Base-by-base conservation (phyloP, 2,113 vertebrate genomes). In the Sakesphorus luctuosus region DNA sequence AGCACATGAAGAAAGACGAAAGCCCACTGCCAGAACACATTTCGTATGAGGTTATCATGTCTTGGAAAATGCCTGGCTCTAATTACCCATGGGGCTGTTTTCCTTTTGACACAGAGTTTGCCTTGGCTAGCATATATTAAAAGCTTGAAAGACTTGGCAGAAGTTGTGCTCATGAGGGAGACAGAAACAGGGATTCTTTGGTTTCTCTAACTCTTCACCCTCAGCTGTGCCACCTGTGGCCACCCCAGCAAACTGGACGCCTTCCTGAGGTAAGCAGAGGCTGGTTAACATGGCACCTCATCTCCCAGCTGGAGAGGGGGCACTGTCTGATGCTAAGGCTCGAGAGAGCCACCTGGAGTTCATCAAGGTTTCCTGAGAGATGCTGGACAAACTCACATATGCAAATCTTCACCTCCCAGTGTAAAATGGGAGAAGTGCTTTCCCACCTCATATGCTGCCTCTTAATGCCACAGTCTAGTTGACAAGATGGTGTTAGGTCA, bases 231-330 rank as follows among this genome's bases (percentile, higher is more conserved):
- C 43, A 55, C 5, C 13, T 83, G 14, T 2, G 0, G 31, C 18
- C 40, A 85, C 9, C 29, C 18, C 24, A 44, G 15, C 24, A 92
- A 88, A 47, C 6, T 10, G 2, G 25, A 76, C 6, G 6, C 28
- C 23, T 65, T 68, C 36, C 26, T 87, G 15, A 1, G 2, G 28
- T 35, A 77, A 90, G 43, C 1, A 8, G 23, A 68, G 62, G 21
- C 7, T 6, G 5, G 25, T 83, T 2, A 2, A 20, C 11, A 11
- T 0, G 3, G 18, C 25, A 79, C 24, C 38, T 75, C 4, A 65
- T 55, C 9, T 73, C 25, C 49, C 1, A 0, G 33, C 10, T n/a
- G 33, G 24, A 65, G 40, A 43, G 7, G 1, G 4, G 2, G 6
- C 10, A 47, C 9, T 0, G 0, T 38, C 29, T 36, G 40, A 59